Evolutionary conservation across 1,140 invertebrate genomes (phyloP), one percentile per base, ranked within the genome.

Genomic region (Planococcus citri): DNA sequence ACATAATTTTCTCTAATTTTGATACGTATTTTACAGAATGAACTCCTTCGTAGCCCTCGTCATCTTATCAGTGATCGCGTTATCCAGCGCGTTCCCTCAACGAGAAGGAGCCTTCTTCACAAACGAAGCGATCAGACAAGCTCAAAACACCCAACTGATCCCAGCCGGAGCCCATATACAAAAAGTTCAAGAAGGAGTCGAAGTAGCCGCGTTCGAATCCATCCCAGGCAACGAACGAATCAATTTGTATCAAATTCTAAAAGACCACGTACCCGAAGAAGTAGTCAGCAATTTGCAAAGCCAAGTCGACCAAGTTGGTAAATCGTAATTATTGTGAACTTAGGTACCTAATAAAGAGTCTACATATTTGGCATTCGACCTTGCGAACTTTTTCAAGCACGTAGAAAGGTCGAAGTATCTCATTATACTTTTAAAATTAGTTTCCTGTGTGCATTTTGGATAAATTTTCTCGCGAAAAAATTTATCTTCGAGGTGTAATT

Each of bases 111-210:
- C 87, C 24, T 84, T 83, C 69, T 91, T 90, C 78, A 88, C 88
- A 71, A 88, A 89, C 74, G 90, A 91, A 76, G 90, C 89, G n/a
- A 91, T 91, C 75, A 83, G 86, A 70, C 89, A 91, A 78, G 89
- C 89, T 0, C 89, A 91, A 77, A 89, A 86, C 77, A 91, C 89
- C 0, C 86, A 86, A 73, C 82, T 91, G 61, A 91, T 91, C 72
- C 89, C 90, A 3, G 88, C 89, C 75, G 88, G 90, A 75, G 89
- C 89, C n/a, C 84, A 87, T 73, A 92, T 91, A 70, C 89, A 91
- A 75, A 88, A 88, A 75, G 90, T 92, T 0, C 87, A 91, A 79
- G 88, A 91, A 79, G 88, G 88, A 22, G 89, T 91, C 58, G 88
- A 91, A 78, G 77, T 91, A 72, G 88, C 87, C 0, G 88, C 88